phyloP scores from a whole-genome alignment of 2,888 invertebrate species.

The Euproctis similis region DNA sequence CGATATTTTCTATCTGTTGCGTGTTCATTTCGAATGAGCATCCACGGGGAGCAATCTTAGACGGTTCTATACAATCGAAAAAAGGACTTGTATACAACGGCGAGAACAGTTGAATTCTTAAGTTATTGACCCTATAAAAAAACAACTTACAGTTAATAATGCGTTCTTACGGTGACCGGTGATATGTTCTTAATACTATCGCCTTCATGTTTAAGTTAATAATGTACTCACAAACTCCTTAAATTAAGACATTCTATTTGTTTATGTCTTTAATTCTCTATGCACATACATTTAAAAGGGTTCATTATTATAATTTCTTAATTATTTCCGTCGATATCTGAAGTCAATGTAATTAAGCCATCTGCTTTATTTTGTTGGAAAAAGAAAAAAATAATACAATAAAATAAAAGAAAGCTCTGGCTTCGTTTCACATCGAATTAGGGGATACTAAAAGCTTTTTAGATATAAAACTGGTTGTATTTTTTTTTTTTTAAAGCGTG shows the following conservation, averaged over 20 bases:
- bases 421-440: no score
- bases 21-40: conserved; percentile 21
- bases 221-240: conserved; percentile 33
- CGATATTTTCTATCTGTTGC: conserved; percentile 19
- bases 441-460: no score
- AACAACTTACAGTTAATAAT: conserved; percentile 46
- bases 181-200: conserved; percentile 49
- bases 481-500: no score
- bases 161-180: conserved; percentile 57
- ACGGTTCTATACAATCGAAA: conserved; percentile 21
- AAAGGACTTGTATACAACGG: conserved; percentile 25
- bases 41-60: conserved; percentile 32
- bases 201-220: conserved; percentile 68
- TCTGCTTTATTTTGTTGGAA: no score
- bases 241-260: conserved; percentile 59
- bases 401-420: no score
- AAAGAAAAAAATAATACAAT: no score
- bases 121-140: conserved; percentile 64
- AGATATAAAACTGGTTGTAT: no score
- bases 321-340: conserved; percentile 20
- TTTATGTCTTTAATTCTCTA: conserved; percentile 41
- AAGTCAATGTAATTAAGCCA: conserved; percentile 8
- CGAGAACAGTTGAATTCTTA: conserved; percentile 53
- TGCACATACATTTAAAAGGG: conserved; percentile 34
- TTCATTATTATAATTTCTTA: conserved; percentile 46